phyloP scores from a whole-genome alignment of 2,888 invertebrate species.

The Lordiphosa fenestrarum region DNA sequence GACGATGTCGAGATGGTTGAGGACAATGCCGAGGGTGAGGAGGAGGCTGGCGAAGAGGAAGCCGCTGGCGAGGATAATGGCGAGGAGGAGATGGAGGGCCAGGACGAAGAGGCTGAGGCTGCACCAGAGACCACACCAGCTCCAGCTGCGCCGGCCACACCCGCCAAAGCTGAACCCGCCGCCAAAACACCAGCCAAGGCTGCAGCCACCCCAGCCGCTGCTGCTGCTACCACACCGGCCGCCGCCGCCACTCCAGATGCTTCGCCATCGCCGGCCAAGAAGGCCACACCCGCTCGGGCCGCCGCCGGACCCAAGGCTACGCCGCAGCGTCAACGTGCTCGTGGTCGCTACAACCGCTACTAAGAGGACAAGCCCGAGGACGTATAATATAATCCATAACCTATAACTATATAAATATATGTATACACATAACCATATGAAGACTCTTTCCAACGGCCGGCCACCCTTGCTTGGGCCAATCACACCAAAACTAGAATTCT shows the following conservation, averaged over 20 bases:
- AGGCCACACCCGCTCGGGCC: conserved; percentile 65
- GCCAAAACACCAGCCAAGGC: conserved; percentile 64
- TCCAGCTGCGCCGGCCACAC: conserved; percentile 39
- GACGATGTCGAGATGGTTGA: conserved; percentile 82
- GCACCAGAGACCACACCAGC: conserved; percentile 46
- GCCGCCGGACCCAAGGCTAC: conserved; percentile 76
- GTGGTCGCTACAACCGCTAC: conserved; percentile 80
- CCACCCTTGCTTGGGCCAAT: neutral
- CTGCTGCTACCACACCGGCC: conserved; percentile 27
- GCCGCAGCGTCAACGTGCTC: conserved; percentile 78
- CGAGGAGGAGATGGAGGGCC: conserved; percentile 30
- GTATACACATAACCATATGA: conserved; percentile 3
- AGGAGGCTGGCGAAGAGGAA: conserved; percentile 68
- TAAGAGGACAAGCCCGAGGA: conserved; percentile 35
- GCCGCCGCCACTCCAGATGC: conserved; percentile 78
- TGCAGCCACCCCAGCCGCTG: conserved; percentile 33
- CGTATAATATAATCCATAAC: conserved; percentile 7
- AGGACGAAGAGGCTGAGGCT: conserved; percentile 51
- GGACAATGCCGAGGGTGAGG: conserved; percentile 78
- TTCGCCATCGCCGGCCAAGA: conserved; percentile 80
- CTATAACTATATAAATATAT: conserved; percentile 2
- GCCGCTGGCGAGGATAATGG: conserved; percentile 37
- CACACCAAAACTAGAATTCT: conserved; percentile 5
- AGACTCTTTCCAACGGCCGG: too few relatives aligned
- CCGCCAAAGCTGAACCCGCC: conserved; percentile 43